A percentile compares a stretch with the other conserved stretches of the same genome.
Conservation (phyloP, 2,888 invertebrate species). For the Hermodice carunculata region DNA sequence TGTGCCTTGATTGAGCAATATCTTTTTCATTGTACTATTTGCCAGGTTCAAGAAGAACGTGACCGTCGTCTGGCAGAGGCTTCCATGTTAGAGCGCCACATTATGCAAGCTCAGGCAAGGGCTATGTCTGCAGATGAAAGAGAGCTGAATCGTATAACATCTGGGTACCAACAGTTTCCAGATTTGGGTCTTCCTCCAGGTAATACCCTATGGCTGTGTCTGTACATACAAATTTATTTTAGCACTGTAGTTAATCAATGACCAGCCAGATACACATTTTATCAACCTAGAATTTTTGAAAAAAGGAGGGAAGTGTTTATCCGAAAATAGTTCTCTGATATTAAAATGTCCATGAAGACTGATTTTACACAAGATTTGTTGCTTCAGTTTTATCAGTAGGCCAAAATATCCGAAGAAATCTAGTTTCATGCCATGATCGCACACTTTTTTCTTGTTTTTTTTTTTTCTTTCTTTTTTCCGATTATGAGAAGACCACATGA, state of each 20-base stretch:
- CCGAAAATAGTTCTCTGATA: too few relatives aligned
- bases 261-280: background rate
- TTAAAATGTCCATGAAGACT: too few relatives aligned
- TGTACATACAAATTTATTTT: background rate
- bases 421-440: too few relatives aligned
- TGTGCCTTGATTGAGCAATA: too few relatives aligned
- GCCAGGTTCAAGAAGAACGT: constrained; percentile 63
- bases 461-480: too few relatives aligned
- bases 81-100: constrained; percentile 67
- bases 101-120: constrained; percentile 68
- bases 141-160: constrained; percentile 52
- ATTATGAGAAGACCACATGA: too few relatives aligned
- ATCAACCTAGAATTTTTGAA: background rate
- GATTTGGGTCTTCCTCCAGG: constrained; percentile 66
- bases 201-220: constrained; percentile 15
- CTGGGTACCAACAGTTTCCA: constrained; percentile 53
- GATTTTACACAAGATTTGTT: too few relatives aligned
- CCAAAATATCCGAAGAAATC: too few relatives aligned
- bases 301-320: background rate
- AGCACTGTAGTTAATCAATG: background rate
- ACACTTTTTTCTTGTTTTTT: too few relatives aligned
- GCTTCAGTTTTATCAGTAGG: too few relatives aligned
- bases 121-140: constrained; percentile 68
- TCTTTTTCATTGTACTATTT: background rate
- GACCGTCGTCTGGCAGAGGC: constrained; percentile 65